Conservation (phyloP, 2,888 invertebrate genomes). For the Blomia tropicalis region DNA sequence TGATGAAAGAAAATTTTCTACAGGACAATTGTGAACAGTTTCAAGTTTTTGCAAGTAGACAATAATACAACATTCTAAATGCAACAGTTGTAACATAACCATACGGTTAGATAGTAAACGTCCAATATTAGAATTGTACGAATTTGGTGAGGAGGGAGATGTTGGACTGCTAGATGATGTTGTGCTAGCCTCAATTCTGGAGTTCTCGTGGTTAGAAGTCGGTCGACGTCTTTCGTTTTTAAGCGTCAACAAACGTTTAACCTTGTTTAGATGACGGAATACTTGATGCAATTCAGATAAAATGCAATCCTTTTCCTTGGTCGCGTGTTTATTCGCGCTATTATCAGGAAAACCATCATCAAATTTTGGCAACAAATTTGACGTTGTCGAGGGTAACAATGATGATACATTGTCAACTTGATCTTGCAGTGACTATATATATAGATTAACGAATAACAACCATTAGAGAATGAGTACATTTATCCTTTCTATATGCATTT, state of each 20-base stretch:
- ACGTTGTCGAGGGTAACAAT: not conserved
- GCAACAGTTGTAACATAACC: not conserved
- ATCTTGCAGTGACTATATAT: slow-evolving; percentile 3
- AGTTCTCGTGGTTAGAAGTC: not conserved
- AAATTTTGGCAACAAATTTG: not conserved
- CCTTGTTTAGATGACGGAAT: slow-evolving; percentile 2
- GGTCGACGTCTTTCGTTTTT: not conserved
- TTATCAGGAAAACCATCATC: no score
- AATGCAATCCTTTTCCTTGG: not conserved
- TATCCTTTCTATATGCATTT: not conserved
- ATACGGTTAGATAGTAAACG: not conserved
- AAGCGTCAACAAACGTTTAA: not conserved
- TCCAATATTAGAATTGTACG: not conserved
- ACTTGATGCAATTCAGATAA: not conserved
- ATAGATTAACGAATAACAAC: not conserved
- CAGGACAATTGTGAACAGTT: not conserved
- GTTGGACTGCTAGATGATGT: not conserved
- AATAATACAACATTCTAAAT: not conserved
- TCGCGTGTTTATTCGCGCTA: not conserved
- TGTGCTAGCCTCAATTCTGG: no score
- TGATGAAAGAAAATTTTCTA: not conserved
- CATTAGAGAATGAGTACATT: slow-evolving; percentile 1
- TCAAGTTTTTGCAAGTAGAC: not conserved
- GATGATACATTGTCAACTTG: slow-evolving; percentile 1
- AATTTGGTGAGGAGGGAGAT: not conserved